These are phyloP conservation scores for Bubalus kerabau DNA, from an alignment of 2,113 vertebrate genomes.

Conservation along the genomic window DNA sequence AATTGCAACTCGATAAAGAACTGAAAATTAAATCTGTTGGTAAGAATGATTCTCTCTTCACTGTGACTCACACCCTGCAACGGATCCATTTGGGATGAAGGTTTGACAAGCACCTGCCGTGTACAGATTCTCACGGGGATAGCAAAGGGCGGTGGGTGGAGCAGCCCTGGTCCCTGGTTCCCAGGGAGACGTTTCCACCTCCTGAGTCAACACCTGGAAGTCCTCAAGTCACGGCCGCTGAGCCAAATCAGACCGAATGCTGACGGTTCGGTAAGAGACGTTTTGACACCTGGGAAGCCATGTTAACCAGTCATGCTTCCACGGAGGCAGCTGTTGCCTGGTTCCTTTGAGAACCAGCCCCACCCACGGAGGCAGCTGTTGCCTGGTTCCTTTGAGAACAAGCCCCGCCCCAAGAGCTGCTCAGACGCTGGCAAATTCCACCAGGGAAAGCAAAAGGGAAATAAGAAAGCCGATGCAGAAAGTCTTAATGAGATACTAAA, in stretches of 20 bases:
- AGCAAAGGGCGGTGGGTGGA: rapidly evolving
- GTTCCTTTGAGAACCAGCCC: background rate
- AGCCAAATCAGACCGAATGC: background rate
- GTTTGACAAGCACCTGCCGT: background rate
- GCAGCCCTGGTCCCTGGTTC: background rate
- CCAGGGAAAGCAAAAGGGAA: background rate
- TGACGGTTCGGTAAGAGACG: background rate
- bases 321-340: background rate
- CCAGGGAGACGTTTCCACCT: background rate
- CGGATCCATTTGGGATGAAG: background rate
- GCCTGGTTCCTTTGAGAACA: background rate
- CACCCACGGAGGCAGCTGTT: background rate
- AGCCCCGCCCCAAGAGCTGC: background rate
- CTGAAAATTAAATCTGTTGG: background rate
- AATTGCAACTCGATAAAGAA: background rate
- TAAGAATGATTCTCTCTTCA: background rate
- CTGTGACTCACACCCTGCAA: background rate
- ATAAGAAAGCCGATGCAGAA: background rate
- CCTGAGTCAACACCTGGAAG: constrained; percentile 14
- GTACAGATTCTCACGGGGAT: background rate
- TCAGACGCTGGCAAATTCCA: background rate
- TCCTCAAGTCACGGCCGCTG: background rate
- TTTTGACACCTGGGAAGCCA: background rate
- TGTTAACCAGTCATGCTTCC: background rate
- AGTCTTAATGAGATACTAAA: background rate